Base-by-base conservation (phyloP, 2,888 invertebrate genomes). In the Protophormia terraenovae region DNA sequence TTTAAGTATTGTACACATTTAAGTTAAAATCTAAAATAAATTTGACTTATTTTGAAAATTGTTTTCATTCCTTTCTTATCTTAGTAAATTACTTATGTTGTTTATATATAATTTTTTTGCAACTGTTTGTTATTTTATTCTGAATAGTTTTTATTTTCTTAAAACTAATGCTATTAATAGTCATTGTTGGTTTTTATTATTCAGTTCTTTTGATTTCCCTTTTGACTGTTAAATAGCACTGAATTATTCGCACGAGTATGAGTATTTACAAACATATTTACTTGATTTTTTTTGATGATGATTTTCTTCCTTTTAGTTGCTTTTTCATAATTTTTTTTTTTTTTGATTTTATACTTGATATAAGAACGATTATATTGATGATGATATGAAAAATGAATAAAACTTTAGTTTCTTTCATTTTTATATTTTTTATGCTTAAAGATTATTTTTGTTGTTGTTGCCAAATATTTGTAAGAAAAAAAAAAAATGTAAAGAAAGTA, bases 301-400 rank as follows among this genome's bases (percentile, higher is more conserved):
- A 29, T 22, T 45, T 67, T 58, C 47, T 1, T 16, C 10, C 19
- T 50, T 35, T 32, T 38, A 29, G 32, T 60, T 47, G 55, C 19
- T 58, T 66, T 73, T 27, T 45, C 14, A 24, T n/a, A 41, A 29
- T 29, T 69, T 38, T 29, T 71, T 41, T 14, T 62, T 50, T 22
- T 29, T 16, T 22, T 22, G 4, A 27, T 19, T 60, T 7, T 32
- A 32, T 47, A 10, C 16, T 41, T 72, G 22, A 45, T 45, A 45
- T 53, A 22, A 16, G 24, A 19, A 24, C 19, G 16, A 29, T 14
- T 41, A 60, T 60, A 64, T 55, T 72, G 64, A 45, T 55, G 64
- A 45, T 55, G 64, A 58, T 55, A 35, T 45, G 12, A 62, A 64
- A 55, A 66, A 72, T 64, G 14, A 64, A 72, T 16, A 24, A 64